These are phyloP conservation scores for Eudasyphora cyanicolor DNA, from an alignment of 2,888 invertebrate genomes.

Conservation along the genomic window DNA sequence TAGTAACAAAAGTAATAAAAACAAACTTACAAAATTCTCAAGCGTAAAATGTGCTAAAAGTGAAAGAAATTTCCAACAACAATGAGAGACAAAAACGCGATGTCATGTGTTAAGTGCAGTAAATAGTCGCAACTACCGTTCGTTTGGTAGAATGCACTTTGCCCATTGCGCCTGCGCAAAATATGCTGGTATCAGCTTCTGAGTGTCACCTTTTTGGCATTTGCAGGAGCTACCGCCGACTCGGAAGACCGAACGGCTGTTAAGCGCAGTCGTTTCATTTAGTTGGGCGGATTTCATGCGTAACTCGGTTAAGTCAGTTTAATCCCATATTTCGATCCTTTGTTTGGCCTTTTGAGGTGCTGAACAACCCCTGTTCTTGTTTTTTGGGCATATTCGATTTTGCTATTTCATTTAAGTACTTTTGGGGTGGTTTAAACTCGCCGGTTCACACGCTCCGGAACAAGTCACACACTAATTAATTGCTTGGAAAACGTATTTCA, in stretches of 20 bases:
- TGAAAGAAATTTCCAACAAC: slow-evolving; percentile 16
- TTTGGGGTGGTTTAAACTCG: not conserved
- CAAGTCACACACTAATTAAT: slow-evolving; percentile 19
- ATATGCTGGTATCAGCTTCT: not conserved
- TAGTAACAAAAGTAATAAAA: too few relatives aligned
- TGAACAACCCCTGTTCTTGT: not conserved
- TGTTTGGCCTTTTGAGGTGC: not conserved
- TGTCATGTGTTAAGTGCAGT: not conserved
- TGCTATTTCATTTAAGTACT: not conserved
- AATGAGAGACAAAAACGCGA: not conserved
- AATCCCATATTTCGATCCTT: not conserved
- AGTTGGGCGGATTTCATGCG: not conserved
- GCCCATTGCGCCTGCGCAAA: too few relatives aligned
- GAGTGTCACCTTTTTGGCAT: not conserved
- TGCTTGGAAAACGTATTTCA: not conserved
- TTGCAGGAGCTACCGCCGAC: not conserved
- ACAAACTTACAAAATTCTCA: not conserved
- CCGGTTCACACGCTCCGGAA: slow-evolving; percentile 13
- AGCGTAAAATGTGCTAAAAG: slow-evolving; percentile 27
- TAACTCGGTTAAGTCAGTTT: slow-evolving; percentile 25
- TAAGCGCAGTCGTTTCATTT: not conserved
- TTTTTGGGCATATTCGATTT: not conserved
- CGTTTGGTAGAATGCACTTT: not conserved
- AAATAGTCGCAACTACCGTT: not conserved
- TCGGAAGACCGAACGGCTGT: too few relatives aligned